Evolutionary conservation across 2,888 invertebrate species (phyloP), one percentile per base, ranked within the genome.

Genomic region (Pyrocoelia pectoralis): DNA sequence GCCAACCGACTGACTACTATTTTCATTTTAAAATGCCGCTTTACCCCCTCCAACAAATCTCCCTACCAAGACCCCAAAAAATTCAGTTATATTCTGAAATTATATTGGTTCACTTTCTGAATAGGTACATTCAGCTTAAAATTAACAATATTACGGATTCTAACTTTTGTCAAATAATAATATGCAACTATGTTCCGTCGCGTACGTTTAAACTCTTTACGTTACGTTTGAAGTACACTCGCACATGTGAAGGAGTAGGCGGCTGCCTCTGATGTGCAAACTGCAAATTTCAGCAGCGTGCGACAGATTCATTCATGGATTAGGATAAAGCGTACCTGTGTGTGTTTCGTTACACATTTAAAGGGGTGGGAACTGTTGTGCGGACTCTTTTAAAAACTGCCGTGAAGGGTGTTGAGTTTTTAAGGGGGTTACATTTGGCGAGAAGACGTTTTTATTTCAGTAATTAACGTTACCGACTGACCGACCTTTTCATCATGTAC

Each of bases 21-120:
- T 62, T 62, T 66, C 55, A 59, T 55, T 58, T 58, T 66, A 59
- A 62, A 66, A 66, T 56, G 58, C 62, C 61, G 60, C 61, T 56
- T 66, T 62, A 18, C 59, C 66, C 66, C 66, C 66, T 58, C 66
- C 48, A 43, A 2, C 15, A 10, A 60, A 49, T 65, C 65, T 70
- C 70, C 71, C 71, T 57, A 70, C 57, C 59, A 52, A 24, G 40
- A 41, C 52, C 57, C 68, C 70, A 58, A 70, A 72, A 72, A 70
- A 71, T 73, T 72, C 73, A 69, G 70, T 68, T 67, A 67, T 68
- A 72, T 67, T 57, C 72, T 73, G 72, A 71, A 73, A 72, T 71
- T 70, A 73, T 72, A 73, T 73, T 73, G 73, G 73, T 68, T 71
- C 67, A 66, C 60, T 67, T 63, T 60, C 56, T 67, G 68, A 70